Conservation (phyloP, 1,140 invertebrate species). For the Drosophila yakuba region DNA sequence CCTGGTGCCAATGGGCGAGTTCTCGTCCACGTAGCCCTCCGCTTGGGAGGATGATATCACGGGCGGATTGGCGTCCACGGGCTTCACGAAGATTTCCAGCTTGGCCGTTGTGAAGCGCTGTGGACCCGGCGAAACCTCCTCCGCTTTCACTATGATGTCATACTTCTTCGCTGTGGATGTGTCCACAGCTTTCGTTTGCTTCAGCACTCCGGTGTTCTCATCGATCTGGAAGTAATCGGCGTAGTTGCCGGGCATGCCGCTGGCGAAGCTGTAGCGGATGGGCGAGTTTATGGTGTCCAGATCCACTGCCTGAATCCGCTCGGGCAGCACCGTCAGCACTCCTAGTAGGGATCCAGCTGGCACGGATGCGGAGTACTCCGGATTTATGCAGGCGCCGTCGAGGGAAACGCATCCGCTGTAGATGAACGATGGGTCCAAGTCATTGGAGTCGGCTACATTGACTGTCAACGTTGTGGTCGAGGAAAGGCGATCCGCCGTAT, state of each 20-base stretch:
- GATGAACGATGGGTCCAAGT: conserved; percentile 94
- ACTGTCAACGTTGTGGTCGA: conserved; percentile 94
- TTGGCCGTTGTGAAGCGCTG: conserved; percentile 93
- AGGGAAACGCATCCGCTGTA: conserved; percentile 92
- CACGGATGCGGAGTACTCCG: conserved; percentile 92
- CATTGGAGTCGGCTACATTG: conserved; percentile 94
- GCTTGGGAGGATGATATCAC: conserved; percentile 89
- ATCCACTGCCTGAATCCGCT: conserved; percentile 94
- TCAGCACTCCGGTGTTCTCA: conserved; percentile 90
- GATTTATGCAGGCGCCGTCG: conserved; percentile 92
- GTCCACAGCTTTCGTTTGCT: conserved; percentile 92
- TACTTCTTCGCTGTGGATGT: conserved; percentile 88
- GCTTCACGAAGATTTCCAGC: conserved; percentile 91
- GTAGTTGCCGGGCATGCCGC: conserved; percentile 91
- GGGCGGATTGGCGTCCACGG: conserved; percentile 93
- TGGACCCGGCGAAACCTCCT: conserved; percentile 90
- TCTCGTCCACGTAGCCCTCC: conserved; percentile 93
- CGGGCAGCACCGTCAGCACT: conserved; percentile 92
- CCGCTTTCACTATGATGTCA: conserved; percentile 91
- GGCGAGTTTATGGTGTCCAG: conserved; percentile 93
- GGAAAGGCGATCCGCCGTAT: conserved; percentile 90
- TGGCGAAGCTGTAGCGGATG: conserved; percentile 92
- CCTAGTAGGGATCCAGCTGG: conserved; percentile 92
- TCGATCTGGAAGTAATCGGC: conserved; percentile 94
- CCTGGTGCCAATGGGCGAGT: conserved; percentile 92